Base-by-base conservation (phyloP, 2,113 vertebrate species). In the Drymodes brunneopygia region DNA sequence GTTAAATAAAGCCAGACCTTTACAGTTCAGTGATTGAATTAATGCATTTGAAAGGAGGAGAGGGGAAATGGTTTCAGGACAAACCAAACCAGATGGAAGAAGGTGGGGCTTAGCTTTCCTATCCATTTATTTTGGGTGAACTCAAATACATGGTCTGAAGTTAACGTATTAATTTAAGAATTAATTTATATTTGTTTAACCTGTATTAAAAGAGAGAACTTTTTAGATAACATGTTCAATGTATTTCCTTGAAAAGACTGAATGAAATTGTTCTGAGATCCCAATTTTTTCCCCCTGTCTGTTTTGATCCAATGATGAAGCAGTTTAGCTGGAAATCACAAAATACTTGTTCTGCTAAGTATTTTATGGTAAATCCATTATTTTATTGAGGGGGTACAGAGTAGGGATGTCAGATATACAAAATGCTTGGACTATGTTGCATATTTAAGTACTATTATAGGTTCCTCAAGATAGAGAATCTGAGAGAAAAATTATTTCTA, bases 41-140 rank as follows among this genome's bases (percentile, higher is more conserved):
- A 93, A 86, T 70, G 50, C 25, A 11, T 57, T 92, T 65, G 62
- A 92, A 90, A 96, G 54, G 66, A 80, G 62, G 54, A 90, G 48
- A 82, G 61, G 58, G 74, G 54, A 92, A 93, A 94, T 90, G 88
- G 45, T 96, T 96, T 94, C 66, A 86, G 92, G 81, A 96, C 81
- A 94, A 95, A 91, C 44, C 84, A 94, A 94, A 84, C 57, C 90
- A 96, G 85, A 88, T 92, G 92, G 85, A 44, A 88, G 28, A 92
- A 92, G 35, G n/a, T 81, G 58, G 33, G 6, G 11, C 36, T 36
- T 87, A 85, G 40, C 28, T 93, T 72, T 81, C 33, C n/a, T 18
- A 61, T 44, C 40, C 22, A 1, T 72, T 83, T 86, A 20, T 92
- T 81, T 72, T 48, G 17, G 8, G 20, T 80, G 23, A 90, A 42